Conservation (phyloP, 2,113 vertebrate genomes). For the Circaetus cinerascens region DNA sequence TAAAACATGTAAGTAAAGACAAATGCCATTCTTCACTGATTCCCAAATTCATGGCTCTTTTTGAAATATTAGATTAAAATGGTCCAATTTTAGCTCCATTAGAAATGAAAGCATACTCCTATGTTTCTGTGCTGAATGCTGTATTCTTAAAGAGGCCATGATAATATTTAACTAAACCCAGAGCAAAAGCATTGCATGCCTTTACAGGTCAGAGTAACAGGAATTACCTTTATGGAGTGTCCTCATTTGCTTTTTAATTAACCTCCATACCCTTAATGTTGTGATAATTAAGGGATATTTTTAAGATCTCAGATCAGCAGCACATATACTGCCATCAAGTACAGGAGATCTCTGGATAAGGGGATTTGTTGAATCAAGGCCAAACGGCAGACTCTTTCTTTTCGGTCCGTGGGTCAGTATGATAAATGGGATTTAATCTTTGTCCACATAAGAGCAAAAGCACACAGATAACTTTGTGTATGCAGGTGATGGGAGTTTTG, state of each 20-base stretch:
- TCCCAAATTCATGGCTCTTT: not conserved
- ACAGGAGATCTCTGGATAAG: not conserved
- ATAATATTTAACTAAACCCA: not conserved
- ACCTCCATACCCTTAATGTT: not conserved
- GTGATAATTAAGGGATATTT: not conserved
- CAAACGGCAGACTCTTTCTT: not conserved
- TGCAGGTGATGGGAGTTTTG: not conserved
- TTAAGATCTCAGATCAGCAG: not conserved
- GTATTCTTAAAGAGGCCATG: not conserved
- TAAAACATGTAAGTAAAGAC: not conserved
- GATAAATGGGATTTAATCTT: not conserved
- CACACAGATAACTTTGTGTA: not conserved
- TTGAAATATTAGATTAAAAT: not conserved
- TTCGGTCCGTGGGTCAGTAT: not conserved
- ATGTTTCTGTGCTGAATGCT: not conserved
- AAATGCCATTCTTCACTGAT: not conserved
- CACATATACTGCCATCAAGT: not conserved
- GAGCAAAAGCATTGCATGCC: not conserved
- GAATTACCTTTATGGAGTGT: not conserved
- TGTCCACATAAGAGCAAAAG: not conserved
- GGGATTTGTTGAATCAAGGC: not conserved
- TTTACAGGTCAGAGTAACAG: not conserved
- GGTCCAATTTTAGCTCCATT: not conserved
- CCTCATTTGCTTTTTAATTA: constrained; percentile 44
- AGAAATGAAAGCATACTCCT: not conserved